Evolutionary conservation across 2,888 invertebrate genomes (phyloP).

Genomic region (Parascotia fuliginaria): DNA sequence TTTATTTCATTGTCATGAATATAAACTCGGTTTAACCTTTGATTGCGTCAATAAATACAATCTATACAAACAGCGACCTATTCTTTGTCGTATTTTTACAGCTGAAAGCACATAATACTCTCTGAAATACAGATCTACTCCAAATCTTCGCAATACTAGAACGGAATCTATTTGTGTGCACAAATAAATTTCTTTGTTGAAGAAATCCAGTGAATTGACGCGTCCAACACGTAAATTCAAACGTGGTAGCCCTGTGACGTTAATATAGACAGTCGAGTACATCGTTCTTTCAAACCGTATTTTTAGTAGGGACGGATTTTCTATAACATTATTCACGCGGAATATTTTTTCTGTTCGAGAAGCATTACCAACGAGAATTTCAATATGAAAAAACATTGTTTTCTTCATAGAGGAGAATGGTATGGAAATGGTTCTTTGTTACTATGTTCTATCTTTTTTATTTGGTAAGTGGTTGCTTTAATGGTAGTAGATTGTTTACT

Average conservation of each 20-base stretch:
- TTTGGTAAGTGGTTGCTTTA: too few relatives aligned
- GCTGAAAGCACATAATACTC: neutral
- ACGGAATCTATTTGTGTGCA: constrained; percentile 14
- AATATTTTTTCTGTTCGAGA: too few relatives aligned
- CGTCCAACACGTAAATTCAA: constrained; percentile 21
- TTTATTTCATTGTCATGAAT: too few relatives aligned
- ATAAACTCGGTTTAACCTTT: too few relatives aligned
- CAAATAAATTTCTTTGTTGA: constrained; percentile 12
- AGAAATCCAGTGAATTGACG: constrained; percentile 23
- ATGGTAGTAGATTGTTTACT: too few relatives aligned
- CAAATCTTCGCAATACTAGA: neutral
- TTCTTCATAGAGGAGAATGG: too few relatives aligned
- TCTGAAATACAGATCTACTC: neutral
- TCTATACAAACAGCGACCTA: neutral
- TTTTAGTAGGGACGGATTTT: neutral
- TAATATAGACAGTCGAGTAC: constrained; percentile 29
- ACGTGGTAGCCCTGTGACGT: constrained; percentile 27
- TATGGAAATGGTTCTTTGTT: too few relatives aligned
- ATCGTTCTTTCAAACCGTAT: neutral
- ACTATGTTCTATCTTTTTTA: too few relatives aligned
- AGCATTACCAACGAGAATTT: too few relatives aligned
- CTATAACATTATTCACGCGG: too few relatives aligned
- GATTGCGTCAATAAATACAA: neutral
- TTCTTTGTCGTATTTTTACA: neutral
- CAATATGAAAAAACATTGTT: too few relatives aligned